Evolutionary conservation across 1,140 invertebrate species (phyloP).

Genomic region (Panulirus ornatus): DNA sequence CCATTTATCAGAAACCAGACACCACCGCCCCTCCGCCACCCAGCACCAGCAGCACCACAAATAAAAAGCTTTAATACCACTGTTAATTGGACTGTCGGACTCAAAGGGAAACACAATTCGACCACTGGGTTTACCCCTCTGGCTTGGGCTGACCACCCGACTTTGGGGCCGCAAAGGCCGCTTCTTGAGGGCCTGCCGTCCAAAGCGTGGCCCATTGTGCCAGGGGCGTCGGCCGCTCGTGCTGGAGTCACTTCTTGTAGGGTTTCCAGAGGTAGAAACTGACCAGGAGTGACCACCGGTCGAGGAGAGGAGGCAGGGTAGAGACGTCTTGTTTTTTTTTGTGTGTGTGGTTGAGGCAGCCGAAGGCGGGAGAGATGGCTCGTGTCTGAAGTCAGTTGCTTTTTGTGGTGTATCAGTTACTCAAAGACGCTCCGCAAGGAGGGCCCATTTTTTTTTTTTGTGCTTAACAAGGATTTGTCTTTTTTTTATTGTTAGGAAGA

Average conservation of each 20-base stretch:
- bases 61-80: not conserved
- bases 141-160: not conserved
- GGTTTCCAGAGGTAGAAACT: not conserved
- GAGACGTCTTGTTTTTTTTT: not conserved
- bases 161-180: not conserved
- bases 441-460: too few relatives aligned
- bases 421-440: too few relatives aligned
- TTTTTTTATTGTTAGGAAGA: too few relatives aligned
- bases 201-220: slow-evolving; percentile 5
- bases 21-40: not conserved
- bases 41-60: not conserved
- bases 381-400: too few relatives aligned
- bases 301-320: not conserved
- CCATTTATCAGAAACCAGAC: not conserved
- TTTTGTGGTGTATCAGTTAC: too few relatives aligned
- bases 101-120: not conserved
- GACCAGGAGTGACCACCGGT: not conserved
- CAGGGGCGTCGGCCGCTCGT: not conserved
- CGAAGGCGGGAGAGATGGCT: not conserved
- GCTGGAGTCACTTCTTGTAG: not conserved
- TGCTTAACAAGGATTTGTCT: too few relatives aligned
- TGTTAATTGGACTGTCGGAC: not conserved
- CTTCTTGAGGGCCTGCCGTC: not conserved
- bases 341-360: not conserved
- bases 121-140: not conserved